These are phyloP conservation scores for Morone chrysops DNA, from an alignment of 2,113 vertebrate genomes.

Conservation along the genomic window DNA sequence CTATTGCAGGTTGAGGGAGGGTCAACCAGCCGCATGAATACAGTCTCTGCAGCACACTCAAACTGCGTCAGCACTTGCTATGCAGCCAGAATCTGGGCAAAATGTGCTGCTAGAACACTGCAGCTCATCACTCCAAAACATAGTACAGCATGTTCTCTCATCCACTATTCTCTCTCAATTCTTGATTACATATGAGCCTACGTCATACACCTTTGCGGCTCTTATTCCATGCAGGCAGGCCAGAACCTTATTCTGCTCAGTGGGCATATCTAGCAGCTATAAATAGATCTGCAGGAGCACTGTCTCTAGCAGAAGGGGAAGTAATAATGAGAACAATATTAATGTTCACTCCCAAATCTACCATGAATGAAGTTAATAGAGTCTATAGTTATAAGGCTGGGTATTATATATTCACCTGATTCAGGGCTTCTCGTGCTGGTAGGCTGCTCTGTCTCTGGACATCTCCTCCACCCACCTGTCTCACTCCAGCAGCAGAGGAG, in stretches of 20 bases:
- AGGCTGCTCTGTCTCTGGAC: slow-evolving; percentile 90
- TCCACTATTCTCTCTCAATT: slow-evolving; percentile 40
- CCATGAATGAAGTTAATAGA: slow-evolving; percentile 50
- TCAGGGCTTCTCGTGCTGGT: slow-evolving; percentile 85
- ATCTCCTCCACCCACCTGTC: slow-evolving; percentile 87
- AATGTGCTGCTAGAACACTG: slow-evolving; percentile 73
- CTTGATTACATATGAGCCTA: slow-evolving; percentile 50
- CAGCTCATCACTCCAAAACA: slow-evolving; percentile 72
- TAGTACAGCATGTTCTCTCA: slow-evolving; percentile 53
- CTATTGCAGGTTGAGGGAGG: slow-evolving; percentile 71
- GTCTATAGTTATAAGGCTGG: slow-evolving; percentile 15
- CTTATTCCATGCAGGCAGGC: slow-evolving; percentile 54
- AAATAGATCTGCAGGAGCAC: slow-evolving; percentile 77
- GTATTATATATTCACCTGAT: slow-evolving; percentile 83
- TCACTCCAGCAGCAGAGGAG: slow-evolving; percentile 91
- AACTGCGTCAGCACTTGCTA: slow-evolving; percentile 86
- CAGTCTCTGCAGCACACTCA: slow-evolving; percentile 80
- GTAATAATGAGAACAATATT: slow-evolving; percentile 71
- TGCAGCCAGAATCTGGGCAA: slow-evolving; percentile 80
- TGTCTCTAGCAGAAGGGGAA: slow-evolving; percentile 68
- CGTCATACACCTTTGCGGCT: slow-evolving; percentile 63
- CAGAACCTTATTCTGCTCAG: slow-evolving; percentile 74
- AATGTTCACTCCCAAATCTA: slow-evolving; percentile 56
- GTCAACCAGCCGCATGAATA: slow-evolving; percentile 80
- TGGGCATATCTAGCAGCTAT: slow-evolving; percentile 77